A percentile compares a stretch with the other conserved stretches of the same genome.
These are phyloP conservation scores for Microctenopoma stevenorrisi DNA, from an alignment of 2,797 vertebrate genomes.

Conservation along the genomic window DNA sequence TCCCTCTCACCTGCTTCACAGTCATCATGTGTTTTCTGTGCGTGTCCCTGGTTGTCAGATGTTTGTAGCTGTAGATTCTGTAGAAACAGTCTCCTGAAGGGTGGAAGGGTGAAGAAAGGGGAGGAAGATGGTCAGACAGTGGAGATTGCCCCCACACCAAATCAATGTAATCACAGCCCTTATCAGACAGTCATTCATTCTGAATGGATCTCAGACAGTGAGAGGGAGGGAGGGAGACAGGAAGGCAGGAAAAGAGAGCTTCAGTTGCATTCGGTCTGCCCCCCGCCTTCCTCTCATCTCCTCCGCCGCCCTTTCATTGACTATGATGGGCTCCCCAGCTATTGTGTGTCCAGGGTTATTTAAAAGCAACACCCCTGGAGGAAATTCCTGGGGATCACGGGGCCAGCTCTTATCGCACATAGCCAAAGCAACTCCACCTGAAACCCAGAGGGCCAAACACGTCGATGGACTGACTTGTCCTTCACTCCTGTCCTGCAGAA, in stretches of 20 bases:
- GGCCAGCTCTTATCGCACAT: constrained; percentile 72
- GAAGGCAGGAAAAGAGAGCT: constrained; percentile 21
- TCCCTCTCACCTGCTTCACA: constrained; percentile 17
- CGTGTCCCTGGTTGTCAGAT: constrained; percentile 43
- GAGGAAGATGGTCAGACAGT: constrained; percentile 38
- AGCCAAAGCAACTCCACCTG: constrained; percentile 74
- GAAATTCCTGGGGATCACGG: constrained; percentile 64
- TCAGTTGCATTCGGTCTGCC: constrained; percentile 35
- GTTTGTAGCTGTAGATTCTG: constrained; percentile 39
- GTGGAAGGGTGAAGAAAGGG: constrained; percentile 35
- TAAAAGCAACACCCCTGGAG: constrained; percentile 73
- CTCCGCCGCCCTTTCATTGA: constrained; percentile 63
- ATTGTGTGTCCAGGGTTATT: constrained; percentile 79
- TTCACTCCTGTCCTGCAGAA: constrained; percentile 62
- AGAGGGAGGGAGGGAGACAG: constrained; percentile 20
- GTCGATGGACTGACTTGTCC: constrained; percentile 68
- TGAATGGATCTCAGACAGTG: constrained; percentile 45
- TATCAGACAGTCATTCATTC: constrained; percentile 77
- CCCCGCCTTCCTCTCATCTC: constrained; percentile 46
- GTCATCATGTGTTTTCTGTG: constrained; percentile 27
- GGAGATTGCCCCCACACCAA: constrained; percentile 72
- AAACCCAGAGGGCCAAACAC: constrained; percentile 66
- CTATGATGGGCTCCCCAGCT: constrained; percentile 73
- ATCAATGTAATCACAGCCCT: constrained; percentile 84
- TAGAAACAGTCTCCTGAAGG: constrained; percentile 51